phyloP scores from a whole-genome alignment of 2,797 vertebrate genomes.

The Serranus cabrilla region DNA sequence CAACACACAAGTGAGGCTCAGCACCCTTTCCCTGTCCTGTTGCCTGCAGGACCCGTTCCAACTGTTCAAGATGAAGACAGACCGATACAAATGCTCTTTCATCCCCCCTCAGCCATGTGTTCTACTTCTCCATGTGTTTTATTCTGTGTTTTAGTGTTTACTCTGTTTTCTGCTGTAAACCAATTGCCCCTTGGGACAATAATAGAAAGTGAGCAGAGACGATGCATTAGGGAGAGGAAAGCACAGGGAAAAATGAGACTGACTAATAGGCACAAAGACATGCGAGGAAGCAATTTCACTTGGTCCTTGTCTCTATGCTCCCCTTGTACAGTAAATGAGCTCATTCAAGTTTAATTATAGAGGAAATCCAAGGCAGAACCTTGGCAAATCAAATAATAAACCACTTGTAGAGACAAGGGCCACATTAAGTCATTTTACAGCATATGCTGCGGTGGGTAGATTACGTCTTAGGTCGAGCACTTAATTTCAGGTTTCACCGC shows the following conservation, averaged over 20 bases:
- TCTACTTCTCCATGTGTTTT: slow-evolving; percentile 17
- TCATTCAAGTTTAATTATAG: slow-evolving; percentile 74
- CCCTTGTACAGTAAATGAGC: slow-evolving; percentile 67
- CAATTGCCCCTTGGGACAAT: slow-evolving; percentile 34
- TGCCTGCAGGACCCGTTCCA: slow-evolving; percentile 9
- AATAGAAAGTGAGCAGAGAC: slow-evolving; percentile 37
- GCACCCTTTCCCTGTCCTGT: not conserved
- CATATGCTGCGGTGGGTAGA: slow-evolving; percentile 20
- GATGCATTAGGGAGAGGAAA: slow-evolving; percentile 29
- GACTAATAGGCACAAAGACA: slow-evolving; percentile 55
- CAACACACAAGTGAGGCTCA: not conserved
- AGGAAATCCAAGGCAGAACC: slow-evolving; percentile 64
- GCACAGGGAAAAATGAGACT: slow-evolving; percentile 25
- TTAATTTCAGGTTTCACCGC: slow-evolving; percentile 27
- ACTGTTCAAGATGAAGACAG: slow-evolving; percentile 24
- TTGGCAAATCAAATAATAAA: slow-evolving; percentile 70
- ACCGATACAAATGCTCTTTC: slow-evolving; percentile 6
- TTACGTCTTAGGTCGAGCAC: slow-evolving; percentile 18
- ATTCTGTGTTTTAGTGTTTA: slow-evolving; percentile 37
- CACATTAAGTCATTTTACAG: slow-evolving; percentile 49
- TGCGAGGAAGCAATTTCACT: slow-evolving; percentile 55
- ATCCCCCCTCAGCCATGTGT: slow-evolving; percentile 1
- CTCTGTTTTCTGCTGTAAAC: slow-evolving; percentile 36
- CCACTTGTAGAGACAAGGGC: slow-evolving; percentile 53
- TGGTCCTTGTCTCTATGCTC: slow-evolving; percentile 54